These are phyloP conservation scores for Hipposideros armiger DNA, from an alignment of 2,113 vertebrate species.

Conservation along the genomic window DNA sequence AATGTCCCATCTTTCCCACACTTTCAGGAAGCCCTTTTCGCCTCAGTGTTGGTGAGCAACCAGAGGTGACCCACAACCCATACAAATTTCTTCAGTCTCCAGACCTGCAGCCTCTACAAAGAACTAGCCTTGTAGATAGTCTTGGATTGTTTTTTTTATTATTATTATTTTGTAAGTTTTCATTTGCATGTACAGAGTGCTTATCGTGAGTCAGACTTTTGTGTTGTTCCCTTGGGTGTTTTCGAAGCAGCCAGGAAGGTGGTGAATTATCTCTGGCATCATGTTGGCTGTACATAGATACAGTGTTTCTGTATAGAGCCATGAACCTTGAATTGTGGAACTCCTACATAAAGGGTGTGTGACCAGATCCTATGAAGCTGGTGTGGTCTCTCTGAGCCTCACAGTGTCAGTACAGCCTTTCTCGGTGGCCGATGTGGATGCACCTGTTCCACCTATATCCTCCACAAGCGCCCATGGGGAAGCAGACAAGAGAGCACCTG, in stretches of 20 bases:
- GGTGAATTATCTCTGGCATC: background rate
- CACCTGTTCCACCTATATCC: background rate
- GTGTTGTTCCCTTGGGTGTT: constrained; percentile 70
- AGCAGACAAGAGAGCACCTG: too few species aligned
- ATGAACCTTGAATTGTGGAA: background rate
- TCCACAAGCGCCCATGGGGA: background rate
- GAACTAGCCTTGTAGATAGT: constrained; percentile 70
- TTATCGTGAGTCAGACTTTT: constrained; percentile 73
- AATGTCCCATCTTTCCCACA: background rate
- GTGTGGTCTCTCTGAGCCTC: background rate
- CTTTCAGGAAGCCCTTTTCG: constrained; percentile 94
- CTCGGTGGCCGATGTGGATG: accelerated
- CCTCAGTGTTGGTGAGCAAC: constrained; percentile 94
- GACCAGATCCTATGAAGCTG: background rate
- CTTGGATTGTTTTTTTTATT: background rate
- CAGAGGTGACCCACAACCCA: constrained; percentile 95
- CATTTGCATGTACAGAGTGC: constrained; percentile 58
- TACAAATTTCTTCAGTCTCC: constrained; percentile 98
- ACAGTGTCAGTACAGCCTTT: background rate
- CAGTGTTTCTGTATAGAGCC: too few species aligned
- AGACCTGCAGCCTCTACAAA: constrained; percentile 87
- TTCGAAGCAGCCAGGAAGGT: constrained; percentile 44
- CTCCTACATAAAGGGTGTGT: background rate
- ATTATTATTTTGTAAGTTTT: constrained; percentile 39
- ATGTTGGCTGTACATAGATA: background rate